Evolutionary conservation across 2,888 invertebrate species (phyloP).

Genomic region (Oscheius sp.): DNA sequence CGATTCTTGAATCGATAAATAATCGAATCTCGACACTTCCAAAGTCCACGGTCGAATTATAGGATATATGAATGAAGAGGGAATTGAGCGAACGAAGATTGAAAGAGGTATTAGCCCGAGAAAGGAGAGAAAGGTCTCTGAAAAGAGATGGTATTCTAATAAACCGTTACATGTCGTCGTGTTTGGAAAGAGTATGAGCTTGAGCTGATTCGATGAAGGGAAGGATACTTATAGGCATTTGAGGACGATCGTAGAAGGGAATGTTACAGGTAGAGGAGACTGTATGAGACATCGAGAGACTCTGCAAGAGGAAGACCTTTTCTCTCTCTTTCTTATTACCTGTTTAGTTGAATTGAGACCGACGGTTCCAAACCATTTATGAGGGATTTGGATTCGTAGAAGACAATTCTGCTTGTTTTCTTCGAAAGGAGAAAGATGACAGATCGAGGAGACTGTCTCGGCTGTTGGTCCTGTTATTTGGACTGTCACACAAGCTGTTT

Average conservation of each 20-base stretch:
- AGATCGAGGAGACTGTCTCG: conserved; percentile 40
- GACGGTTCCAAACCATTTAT: conserved; percentile 59
- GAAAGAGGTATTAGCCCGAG: conserved; percentile 55
- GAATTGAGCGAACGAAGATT: conserved; percentile 55
- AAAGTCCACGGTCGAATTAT: conserved; percentile 33
- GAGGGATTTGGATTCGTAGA: conserved; percentile 60
- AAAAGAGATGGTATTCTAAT: conserved; percentile 6
- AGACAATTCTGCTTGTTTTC: conserved; percentile 53
- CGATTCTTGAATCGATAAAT: conserved; percentile 62
- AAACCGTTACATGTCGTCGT: conserved; percentile 21
- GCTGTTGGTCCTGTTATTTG: conserved; percentile 50
- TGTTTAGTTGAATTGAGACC: conserved; percentile 29
- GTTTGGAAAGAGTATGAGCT: conserved; percentile 33
- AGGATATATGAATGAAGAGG: conserved; percentile 50
- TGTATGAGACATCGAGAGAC: conserved; percentile 48
- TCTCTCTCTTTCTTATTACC: background rate
- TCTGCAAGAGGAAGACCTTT: conserved; percentile 18
- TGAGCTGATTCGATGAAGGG: conserved; percentile 39
- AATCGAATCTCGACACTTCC: conserved; percentile 45
- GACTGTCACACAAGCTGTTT: conserved; percentile 58
- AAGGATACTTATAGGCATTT: conserved; percentile 29
- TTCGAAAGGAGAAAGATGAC: conserved; percentile 45
- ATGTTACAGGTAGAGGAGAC: conserved; percentile 52
- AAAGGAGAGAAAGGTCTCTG: conserved; percentile 53
- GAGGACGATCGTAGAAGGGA: conserved; percentile 52